Conservation (phyloP, 2,797 vertebrate genomes). For the Leptatherina wallacei region DNA sequence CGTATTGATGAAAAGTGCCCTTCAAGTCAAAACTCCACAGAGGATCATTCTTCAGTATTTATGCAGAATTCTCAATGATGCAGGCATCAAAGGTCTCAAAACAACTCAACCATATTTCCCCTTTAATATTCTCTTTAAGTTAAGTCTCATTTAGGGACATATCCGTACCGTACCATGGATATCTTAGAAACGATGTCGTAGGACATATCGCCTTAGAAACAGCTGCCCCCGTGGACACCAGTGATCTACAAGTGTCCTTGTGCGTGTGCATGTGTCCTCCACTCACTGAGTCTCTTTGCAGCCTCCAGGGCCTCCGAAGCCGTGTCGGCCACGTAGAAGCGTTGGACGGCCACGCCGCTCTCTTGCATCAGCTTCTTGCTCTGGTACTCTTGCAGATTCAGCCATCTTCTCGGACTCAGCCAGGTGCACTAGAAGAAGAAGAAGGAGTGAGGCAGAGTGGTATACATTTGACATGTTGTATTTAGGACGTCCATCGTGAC, state of each 20-base stretch:
- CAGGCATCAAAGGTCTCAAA: too few relatives aligned
- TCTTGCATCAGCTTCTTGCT: constrained; percentile 99
- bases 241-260: neutral
- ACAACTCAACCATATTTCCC: too few relatives aligned
- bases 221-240: neutral
- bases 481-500: neutral
- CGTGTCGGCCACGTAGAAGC: constrained; percentile 93
- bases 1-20: too few relatives aligned
- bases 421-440: constrained; percentile 78
- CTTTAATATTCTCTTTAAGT: too few relatives aligned
- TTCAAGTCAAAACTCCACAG: too few relatives aligned
- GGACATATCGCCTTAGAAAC: neutral
- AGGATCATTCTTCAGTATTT: too few relatives aligned
- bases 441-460: constrained; percentile 1
- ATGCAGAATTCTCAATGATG: too few relatives aligned
- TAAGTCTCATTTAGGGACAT: too few relatives aligned
- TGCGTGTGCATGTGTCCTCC: neutral
- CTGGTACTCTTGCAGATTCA: constrained; percentile 99
- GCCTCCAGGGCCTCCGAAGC: constrained; percentile 91
- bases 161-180: too few relatives aligned
- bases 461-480: constrained; percentile 21
- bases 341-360: constrained; percentile 94
- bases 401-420: constrained; percentile 90
- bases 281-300: constrained; percentile 95
- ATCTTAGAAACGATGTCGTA: too few relatives aligned